Conservation (phyloP, 2,797 vertebrate genomes). For the Rhinoraja longicauda region DNA sequence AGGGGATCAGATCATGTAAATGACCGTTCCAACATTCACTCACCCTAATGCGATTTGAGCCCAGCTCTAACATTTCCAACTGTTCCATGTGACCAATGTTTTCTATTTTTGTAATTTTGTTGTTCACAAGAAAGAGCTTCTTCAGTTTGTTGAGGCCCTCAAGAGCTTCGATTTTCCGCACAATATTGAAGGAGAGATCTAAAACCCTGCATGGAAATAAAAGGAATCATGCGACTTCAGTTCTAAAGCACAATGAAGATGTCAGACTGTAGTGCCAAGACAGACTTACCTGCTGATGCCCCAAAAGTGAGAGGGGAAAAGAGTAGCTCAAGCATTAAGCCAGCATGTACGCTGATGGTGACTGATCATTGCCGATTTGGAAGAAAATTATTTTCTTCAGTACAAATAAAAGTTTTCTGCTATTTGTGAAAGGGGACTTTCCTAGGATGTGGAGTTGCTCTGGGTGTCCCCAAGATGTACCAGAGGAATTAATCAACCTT, state of each 20-base stretch:
- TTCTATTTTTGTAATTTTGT: conserved; percentile 83
- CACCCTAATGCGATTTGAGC: conserved; percentile 94
- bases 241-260: neutral
- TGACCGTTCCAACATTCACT: conserved; percentile 42
- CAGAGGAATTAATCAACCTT: neutral
- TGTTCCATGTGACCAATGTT: conserved; percentile 73
- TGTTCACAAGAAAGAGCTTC: conserved; percentile 95
- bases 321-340: neutral
- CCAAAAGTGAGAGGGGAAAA: neutral
- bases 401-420: neutral
- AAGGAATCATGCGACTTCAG: conserved; percentile 41
- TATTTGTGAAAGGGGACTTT: neutral
- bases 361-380: neutral
- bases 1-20: neutral
- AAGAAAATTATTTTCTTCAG: neutral
- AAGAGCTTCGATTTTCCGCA: conserved; percentile 85
- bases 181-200: conserved; percentile 87
- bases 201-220: conserved; percentile 68
- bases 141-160: conserved; percentile 76
- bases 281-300: neutral
- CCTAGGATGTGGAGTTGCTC: neutral
- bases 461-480: neutral
- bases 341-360: neutral
- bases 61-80: conserved; percentile 90
- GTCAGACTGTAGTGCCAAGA: neutral